phyloP scores from a whole-genome alignment of 2,113 vertebrate species.

The Rhadina sibilatrix region DNA sequence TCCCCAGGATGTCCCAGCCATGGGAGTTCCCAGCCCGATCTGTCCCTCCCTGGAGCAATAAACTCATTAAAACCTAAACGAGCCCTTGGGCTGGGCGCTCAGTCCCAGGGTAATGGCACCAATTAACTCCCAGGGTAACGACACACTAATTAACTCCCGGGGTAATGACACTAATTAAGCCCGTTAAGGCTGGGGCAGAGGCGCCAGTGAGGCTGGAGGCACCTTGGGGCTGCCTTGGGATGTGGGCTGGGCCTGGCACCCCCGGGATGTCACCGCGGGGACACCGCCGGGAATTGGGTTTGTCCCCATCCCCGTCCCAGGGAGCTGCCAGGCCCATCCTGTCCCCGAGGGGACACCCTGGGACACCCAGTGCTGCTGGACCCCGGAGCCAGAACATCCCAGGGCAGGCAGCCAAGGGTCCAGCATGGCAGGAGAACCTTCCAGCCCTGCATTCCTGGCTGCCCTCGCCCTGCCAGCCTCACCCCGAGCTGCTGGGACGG shows the following conservation, averaged over 20 bases:
- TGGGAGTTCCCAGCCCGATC: neutral
- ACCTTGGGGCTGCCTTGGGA: neutral
- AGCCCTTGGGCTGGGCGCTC: neutral
- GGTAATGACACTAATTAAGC: neutral
- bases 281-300: accelerated
- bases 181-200: neutral
- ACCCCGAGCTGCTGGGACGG: neutral
- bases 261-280: neutral
- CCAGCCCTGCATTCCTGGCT: neutral
- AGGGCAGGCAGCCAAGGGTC: neutral
- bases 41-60: neutral
- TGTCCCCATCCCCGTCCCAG: neutral
- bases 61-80: neutral
- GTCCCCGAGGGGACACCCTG: neutral
- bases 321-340: no score
- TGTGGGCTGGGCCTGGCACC: neutral
- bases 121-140: neutral
- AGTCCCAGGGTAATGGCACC: neutral
- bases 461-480: neutral
- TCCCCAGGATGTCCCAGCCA: neutral
- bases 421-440: neutral
- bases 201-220: neutral
- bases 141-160: neutral
- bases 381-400: neutral
- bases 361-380: neutral